phyloP scores from a whole-genome alignment of 2,797 vertebrate genomes.

The Linurgus olivaceus region DNA sequence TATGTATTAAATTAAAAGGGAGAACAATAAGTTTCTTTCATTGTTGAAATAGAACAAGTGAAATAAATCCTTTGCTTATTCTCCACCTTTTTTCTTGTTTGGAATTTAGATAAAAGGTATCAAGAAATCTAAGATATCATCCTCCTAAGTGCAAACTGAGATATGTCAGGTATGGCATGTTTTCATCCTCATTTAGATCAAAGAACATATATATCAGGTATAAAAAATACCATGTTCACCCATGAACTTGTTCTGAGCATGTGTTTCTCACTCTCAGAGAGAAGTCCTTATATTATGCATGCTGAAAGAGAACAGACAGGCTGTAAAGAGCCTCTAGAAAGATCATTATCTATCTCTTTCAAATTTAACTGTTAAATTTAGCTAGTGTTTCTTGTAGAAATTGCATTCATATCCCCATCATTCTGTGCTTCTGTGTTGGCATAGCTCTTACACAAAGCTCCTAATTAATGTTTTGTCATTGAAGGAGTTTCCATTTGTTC shows the following conservation, averaged over 20 bases:
- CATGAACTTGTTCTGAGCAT: background rate
- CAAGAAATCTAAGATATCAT: background rate
- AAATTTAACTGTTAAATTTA: background rate
- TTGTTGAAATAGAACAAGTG: background rate
- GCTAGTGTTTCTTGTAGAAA: background rate
- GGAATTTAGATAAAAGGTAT: background rate
- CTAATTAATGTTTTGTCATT: background rate
- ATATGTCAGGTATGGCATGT: background rate
- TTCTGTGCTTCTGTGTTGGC: background rate
- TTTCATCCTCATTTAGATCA: background rate
- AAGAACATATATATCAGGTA: background rate
- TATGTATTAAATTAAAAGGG: background rate
- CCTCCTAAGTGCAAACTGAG: background rate
- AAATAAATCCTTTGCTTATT: background rate
- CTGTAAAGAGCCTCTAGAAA: background rate
- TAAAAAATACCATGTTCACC: background rate
- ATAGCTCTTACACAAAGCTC: background rate
- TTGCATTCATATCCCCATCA: background rate
- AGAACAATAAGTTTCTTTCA: background rate
- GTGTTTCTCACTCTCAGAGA: background rate
- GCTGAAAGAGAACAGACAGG: background rate
- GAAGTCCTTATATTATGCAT: background rate
- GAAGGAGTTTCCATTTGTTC: background rate
- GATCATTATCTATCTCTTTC: background rate
- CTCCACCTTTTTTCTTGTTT: background rate